Base-by-base conservation (phyloP, 2,113 vertebrate species). In the Atrichornis clamosus region DNA sequence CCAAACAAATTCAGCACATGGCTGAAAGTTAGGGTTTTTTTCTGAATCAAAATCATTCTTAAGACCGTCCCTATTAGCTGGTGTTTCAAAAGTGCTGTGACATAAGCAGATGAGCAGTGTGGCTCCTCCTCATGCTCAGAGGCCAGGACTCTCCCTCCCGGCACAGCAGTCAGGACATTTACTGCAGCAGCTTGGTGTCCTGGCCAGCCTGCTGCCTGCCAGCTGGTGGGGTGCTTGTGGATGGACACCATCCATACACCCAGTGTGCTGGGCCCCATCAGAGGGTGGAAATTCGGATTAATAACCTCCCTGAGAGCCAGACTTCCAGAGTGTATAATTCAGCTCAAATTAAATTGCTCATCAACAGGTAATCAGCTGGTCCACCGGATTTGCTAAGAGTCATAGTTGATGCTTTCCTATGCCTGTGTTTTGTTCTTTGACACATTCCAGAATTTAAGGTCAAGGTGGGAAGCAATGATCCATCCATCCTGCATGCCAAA, bases 301-400 rank as follows among this genome's bases (percentile, higher is more conserved):
- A 90, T 93, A 93, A 58, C 84, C 55, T 90, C 58, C 49, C 62
- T 41, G 58, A 89, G 39, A 93, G 41, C 18, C 84, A 83, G 89
- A 33, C 49, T 93, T 82, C 27, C 75, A 73, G 72, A 92, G 79
- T 3, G 0, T 88, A 13, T 84, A 92, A 93, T 92, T 94, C 79
- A 62, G n/a, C 90, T 70, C 56, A 15, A 72, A 88, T 86, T 95
- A 92, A 81, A 74, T 84, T 91, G 82, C 79, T 96, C 92, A 77
- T 80, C 82, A 69, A 63, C 76, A 90, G 72, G 63, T 93, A 87
- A 81, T 87, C 94, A 92, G 44, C 39, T 4, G 9, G 58, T 39
- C 52, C 73, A 69, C 59, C 76, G 65, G 24, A 70, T 68, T 63
- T 83, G 72, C 46, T 88, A 63, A 37, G 84, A 93, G 87, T 86